Conservation (phyloP, 2,113 vertebrate genomes). For the Paratilapia polleni region DNA sequence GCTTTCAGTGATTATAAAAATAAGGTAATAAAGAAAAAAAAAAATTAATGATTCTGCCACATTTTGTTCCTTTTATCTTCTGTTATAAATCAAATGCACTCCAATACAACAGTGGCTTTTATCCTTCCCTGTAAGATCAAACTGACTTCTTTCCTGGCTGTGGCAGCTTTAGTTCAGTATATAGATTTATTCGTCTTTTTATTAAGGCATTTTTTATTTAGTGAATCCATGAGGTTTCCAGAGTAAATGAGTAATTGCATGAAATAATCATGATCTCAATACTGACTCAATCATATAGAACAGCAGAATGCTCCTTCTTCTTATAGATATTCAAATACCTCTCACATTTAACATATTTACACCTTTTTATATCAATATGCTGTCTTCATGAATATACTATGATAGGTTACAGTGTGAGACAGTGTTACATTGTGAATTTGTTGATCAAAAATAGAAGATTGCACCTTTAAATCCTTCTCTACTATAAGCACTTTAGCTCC, state of each 20-base stretch:
- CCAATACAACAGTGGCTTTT: background rate
- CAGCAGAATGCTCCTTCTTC: background rate
- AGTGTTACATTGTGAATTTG: background rate
- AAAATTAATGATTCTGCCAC: background rate
- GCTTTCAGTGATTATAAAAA: background rate
- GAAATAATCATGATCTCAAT: background rate
- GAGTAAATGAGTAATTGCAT: background rate
- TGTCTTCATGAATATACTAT: accelerated
- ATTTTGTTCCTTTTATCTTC: background rate
- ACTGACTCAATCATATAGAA: background rate
- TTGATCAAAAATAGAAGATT: background rate
- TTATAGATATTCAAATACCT: background rate
- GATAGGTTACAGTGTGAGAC: background rate
- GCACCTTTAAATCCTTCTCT: background rate
- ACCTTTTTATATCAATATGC: background rate
- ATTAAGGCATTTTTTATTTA: background rate
- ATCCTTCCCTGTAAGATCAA: background rate
- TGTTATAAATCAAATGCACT: background rate
- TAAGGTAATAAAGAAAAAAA: background rate
- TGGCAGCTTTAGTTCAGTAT: background rate
- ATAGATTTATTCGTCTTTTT: background rate
- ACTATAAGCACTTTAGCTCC: background rate
- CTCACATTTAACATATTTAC: background rate
- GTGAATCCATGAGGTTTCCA: background rate
- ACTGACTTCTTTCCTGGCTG: background rate